phyloP scores from a whole-genome alignment of 2,113 vertebrate species.

The Mesoclemmys tuberculata region DNA sequence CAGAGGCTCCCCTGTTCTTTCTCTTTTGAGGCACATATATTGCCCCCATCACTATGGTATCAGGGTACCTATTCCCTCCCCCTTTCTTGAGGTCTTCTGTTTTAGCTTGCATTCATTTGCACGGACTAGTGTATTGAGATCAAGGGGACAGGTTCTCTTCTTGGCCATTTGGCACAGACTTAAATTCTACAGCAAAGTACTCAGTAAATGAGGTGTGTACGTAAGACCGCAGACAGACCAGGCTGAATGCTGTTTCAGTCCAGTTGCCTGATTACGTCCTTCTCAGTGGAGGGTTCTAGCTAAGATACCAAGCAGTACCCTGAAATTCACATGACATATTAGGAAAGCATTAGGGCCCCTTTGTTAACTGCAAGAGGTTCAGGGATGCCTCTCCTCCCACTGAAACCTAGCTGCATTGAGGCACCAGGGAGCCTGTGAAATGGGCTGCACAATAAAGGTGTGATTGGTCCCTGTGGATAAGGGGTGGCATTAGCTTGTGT shows the following conservation, averaged over 20 bases:
- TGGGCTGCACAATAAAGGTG: slow-evolving; percentile 28
- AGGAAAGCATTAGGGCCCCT: slow-evolving; percentile 47
- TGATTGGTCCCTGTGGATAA: slow-evolving; percentile 24
- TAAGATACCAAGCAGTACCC: neutral
- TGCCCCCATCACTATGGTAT: too few species aligned
- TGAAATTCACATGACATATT: neutral
- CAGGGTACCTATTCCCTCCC: neutral
- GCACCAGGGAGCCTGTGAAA: slow-evolving; percentile 34
- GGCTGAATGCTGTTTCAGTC: neutral
- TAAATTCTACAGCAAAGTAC: neutral
- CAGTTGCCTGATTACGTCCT: neutral
- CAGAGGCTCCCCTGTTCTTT: neutral
- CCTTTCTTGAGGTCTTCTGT: neutral
- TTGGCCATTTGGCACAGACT: neutral
- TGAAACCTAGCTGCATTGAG: slow-evolving; percentile 18
- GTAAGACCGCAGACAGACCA: neutral
- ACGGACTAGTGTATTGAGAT: neutral
- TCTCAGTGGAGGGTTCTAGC: neutral
- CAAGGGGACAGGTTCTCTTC: neutral
- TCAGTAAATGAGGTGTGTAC: neutral
- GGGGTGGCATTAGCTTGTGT: slow-evolving; percentile 25
- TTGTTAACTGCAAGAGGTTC: neutral
- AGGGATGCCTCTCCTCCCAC: neutral
- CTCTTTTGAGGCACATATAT: neutral
- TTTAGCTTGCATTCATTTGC: neutral